These are phyloP conservation scores for Actinostola sp. DNA, from an alignment of 92 coral and sea anemone species.

Conservation along the genomic window DNA sequence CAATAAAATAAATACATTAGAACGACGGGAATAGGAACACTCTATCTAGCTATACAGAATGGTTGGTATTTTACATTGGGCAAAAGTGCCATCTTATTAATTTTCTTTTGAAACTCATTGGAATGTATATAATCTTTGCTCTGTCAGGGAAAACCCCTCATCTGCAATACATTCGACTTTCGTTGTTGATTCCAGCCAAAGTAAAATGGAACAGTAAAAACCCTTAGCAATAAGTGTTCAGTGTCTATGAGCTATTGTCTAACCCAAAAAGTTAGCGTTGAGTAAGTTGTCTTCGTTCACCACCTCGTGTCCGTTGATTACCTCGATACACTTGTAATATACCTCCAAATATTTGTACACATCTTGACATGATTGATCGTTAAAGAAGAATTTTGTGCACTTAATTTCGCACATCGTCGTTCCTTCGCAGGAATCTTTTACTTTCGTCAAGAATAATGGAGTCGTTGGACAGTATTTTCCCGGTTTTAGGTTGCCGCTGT, in stretches of 20 bases:
- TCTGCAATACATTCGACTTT: slow-evolving; percentile 18
- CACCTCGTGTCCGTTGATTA: slow-evolving; percentile 99
- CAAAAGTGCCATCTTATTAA: slow-evolving; percentile 29
- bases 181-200: slow-evolving; percentile 51
- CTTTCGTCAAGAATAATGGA: slow-evolving; percentile 95
- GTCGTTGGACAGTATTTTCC: slow-evolving; percentile 96
- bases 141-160: not conserved
- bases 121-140: slow-evolving; percentile 23
- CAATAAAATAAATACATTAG: slow-evolving; percentile 22
- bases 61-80: slow-evolving; percentile 48
- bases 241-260: slow-evolving; percentile 42
- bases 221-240: slow-evolving; percentile 43
- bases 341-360: slow-evolving; percentile 99
- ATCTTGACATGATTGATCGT: slow-evolving; percentile 80
- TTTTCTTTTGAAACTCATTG: slow-evolving; percentile 29
- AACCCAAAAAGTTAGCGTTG: slow-evolving; percentile 98
- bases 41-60: slow-evolving; percentile 35
- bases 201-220: slow-evolving; percentile 60
- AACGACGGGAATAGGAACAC: slow-evolving; percentile 4
- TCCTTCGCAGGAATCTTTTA: slow-evolving; percentile 99
- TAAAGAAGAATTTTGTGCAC: slow-evolving; percentile 98
- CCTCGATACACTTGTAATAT: slow-evolving; percentile 99
- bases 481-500: slow-evolving; percentile 80
- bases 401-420: slow-evolving; percentile 99
- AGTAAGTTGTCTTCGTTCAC: slow-evolving; percentile 99